These are phyloP conservation scores for Aleiodes leptofemur DNA, from an alignment of 2,888 invertebrate species.

Conservation along the genomic window DNA sequence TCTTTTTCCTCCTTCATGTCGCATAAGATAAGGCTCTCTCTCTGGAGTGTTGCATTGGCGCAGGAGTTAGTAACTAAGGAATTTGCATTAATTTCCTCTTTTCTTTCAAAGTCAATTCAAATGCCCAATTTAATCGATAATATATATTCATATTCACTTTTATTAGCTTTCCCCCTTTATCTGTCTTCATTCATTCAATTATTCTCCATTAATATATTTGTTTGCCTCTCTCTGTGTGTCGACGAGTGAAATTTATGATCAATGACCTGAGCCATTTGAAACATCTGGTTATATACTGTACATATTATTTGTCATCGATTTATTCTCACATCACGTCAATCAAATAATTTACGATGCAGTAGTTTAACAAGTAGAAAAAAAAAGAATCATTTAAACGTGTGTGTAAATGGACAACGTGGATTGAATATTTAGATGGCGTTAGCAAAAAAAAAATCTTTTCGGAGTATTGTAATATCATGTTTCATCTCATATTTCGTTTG, in stretches of 20 bases:
- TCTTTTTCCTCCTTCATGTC: slow-evolving; percentile 7
- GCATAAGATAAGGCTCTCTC: slow-evolving; percentile 31
- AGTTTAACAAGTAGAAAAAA: neutral
- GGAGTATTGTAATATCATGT: neutral
- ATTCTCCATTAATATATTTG: neutral
- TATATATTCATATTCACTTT: slow-evolving; percentile 20
- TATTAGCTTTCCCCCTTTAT: neutral
- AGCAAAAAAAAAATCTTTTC: too few relatives aligned
- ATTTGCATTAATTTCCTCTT: neutral
- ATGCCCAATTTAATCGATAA: neutral
- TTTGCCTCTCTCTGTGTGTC: too few relatives aligned
- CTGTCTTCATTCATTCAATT: slow-evolving; percentile 21
- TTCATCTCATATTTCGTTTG: neutral
- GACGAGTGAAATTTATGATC: slow-evolving; percentile 1
- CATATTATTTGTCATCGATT: slow-evolving; percentile 1
- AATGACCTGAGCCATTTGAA: too few relatives aligned
- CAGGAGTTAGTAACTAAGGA: slow-evolving; percentile 38
- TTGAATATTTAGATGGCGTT: slow-evolving; percentile 13
- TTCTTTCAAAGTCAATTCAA: slow-evolving; percentile 12
- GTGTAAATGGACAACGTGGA: neutral
- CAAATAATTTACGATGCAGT: slow-evolving; percentile 17
- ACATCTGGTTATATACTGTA: neutral
- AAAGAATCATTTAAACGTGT: neutral
- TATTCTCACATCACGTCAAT: slow-evolving; percentile 11
- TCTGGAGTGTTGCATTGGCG: slow-evolving; percentile 26